Percentiles rank a stretch among this genome's conserved stretches.
Conservation (phyloP, 2,888 invertebrate species). For the Latheticus oryzae region DNA sequence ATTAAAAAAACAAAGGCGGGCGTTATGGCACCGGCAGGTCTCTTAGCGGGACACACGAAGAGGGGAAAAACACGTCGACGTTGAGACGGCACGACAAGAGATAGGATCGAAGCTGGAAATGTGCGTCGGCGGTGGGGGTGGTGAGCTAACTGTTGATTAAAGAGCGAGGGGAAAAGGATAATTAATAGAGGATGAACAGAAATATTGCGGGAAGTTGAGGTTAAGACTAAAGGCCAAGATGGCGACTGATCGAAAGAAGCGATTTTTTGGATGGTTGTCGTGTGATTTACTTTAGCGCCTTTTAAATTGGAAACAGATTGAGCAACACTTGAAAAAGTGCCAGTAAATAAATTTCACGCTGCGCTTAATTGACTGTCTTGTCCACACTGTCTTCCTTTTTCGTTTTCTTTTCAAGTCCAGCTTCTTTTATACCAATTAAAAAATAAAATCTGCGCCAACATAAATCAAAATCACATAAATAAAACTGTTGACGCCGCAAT, state of each 20-base stretch:
- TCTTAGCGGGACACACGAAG: constrained; percentile 24
- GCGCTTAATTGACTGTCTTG: constrained; percentile 29
- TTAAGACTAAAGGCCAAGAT: neutral
- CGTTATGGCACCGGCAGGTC: constrained; percentile 25
- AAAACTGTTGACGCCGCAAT: constrained; percentile 15
- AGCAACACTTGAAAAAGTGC: constrained; percentile 23
- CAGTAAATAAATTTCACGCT: constrained; percentile 30
- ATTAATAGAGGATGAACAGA: neutral
- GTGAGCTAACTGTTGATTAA: constrained; percentile 11
- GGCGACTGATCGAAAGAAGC: neutral
- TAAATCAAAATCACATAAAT: constrained; percentile 30
- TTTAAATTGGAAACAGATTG: constrained; percentile 20
- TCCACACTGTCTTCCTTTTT: constrained; percentile 10
- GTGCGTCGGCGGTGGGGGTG: constrained; percentile 8
- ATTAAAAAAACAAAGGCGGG: constrained; percentile 37
- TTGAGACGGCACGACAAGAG: constrained; percentile 18
- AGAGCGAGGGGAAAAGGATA: neutral
- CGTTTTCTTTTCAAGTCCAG: constrained; percentile 23
- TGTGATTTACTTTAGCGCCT: neutral
- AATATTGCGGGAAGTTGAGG: neutral
- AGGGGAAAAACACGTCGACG: constrained; percentile 26
- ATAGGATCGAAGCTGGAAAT: constrained; percentile 24
- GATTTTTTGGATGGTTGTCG: neutral
- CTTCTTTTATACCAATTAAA: constrained; percentile 30
- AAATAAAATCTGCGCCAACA: constrained; percentile 14